Evolutionary conservation across 2,113 vertebrate species (phyloP), one percentile per base, ranked within the genome.

Genomic region (Chascanopsetta lugubris): DNA sequence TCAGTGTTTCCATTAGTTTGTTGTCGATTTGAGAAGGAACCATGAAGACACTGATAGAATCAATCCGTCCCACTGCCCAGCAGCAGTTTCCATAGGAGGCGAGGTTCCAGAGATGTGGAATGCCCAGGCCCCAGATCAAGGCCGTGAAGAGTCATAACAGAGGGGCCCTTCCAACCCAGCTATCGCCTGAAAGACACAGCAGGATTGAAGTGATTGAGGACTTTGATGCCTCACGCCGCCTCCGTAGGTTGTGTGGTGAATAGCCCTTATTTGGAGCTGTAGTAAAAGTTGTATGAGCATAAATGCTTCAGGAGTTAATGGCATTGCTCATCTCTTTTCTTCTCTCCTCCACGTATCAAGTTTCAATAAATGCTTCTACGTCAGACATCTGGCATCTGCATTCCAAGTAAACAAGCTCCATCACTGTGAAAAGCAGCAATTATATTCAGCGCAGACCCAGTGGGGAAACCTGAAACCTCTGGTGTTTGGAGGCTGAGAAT

Each of bases 281-380:
- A 18, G 27, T 53, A 32, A 30, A 17, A 5, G 10, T 5, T 30
- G 8, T 48, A 13, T 20, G 15, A 3, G 15, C 2, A 15, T 4
- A 26, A 25, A 48, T 48, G 17, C 22, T 48, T 2, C 2, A 26
- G 11, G 4, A 7, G 15, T 48, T 2, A 15, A 26, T 48, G 24
- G 24, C 43, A 46, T 47, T 47, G 24, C 7, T 50, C 48, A 50
- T 27, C 13, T 50, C n/a, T 27, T 27, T 50, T 27, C n/a, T n/a
- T n/a, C 5, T 30, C 15, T 27, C 15, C 24, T 26, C 27, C 13
- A 50, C n/a, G 21, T 6, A 6, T 25, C 2, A 13, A 47, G 9
- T 12, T 47, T 47, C 20, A 5, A 27, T 15, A 17, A 27, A n/a
- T n/a, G 6, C 15, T 50, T 50, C 48, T 50, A 15, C 6, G 11